Conservation (phyloP, 1,140 invertebrate species). For the Gyrodactylus salaris region DNA sequence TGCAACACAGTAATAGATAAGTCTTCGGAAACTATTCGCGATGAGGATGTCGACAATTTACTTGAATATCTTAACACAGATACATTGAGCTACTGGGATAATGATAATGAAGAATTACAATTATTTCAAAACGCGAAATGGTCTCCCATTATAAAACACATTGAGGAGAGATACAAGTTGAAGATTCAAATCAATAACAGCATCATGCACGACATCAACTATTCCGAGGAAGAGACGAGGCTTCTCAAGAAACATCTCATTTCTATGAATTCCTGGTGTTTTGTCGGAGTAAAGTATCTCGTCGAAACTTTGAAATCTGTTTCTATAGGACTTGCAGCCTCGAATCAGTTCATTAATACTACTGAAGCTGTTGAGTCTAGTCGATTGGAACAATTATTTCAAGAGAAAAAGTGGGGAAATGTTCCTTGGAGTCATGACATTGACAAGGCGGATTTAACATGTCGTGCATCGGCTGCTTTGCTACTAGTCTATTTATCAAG, state of each 20-base stretch:
- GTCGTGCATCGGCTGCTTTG: not conserved
- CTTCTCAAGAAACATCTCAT: not conserved
- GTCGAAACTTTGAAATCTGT: not conserved
- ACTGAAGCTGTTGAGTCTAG: not conserved
- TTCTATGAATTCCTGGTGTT: not conserved
- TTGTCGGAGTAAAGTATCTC: not conserved
- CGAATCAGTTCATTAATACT: not conserved
- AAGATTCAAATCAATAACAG: not conserved
- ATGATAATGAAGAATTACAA: not conserved
- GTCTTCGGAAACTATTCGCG: not conserved
- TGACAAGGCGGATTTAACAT: not conserved
- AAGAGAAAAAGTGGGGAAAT: not conserved
- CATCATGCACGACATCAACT: not conserved
- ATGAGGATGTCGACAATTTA: not conserved
- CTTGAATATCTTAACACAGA: not conserved
- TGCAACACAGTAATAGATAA: not conserved
- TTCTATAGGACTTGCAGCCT: not conserved
- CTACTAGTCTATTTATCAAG: not conserved
- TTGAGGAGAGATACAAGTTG: not conserved
- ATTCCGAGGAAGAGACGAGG: not conserved
- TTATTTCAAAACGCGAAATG: not conserved
- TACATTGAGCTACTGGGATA: not conserved
- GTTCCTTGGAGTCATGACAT: not conserved
- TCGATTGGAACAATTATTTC: not conserved
- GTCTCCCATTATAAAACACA: not conserved